A percentile compares a stretch with the other conserved stretches of the same genome.
These are phyloP conservation scores for Drosophila formosana DNA, from an alignment of 2,888 invertebrate species.

Conservation along the genomic window DNA sequence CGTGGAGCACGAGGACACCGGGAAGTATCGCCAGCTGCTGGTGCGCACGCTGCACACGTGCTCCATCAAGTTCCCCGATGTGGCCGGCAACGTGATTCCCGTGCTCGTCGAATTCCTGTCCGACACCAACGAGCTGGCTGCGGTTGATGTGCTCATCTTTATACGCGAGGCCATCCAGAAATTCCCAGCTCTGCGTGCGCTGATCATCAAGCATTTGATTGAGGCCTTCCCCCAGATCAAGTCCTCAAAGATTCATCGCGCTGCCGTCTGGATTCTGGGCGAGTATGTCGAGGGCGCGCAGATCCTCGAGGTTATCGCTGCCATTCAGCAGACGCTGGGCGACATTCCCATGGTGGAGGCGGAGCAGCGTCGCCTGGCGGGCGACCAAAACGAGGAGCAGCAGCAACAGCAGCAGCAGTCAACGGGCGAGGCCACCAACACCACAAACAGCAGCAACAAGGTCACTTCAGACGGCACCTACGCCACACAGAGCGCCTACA, in stretches of 20 bases:
- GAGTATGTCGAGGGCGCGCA: constrained; percentile 95
- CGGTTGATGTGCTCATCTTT: constrained; percentile 97
- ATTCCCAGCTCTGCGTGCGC: constrained; percentile 91
- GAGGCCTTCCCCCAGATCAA: constrained; percentile 95
- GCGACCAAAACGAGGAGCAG: constrained; percentile 88
- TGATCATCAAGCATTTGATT: constrained; percentile 91
- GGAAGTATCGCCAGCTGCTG: constrained; percentile 96
- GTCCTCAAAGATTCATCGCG: constrained; percentile 96
- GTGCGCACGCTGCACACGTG: constrained; percentile 97
- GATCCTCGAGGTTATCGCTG: constrained; percentile 92
- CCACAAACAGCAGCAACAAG: constrained; percentile 76
- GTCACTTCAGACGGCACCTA: constrained; percentile 99
- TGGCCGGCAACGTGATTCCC: constrained; percentile 96
- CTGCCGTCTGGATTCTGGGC: constrained; percentile 98
- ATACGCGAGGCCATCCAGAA: constrained; percentile 98
- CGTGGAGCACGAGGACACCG: constrained; percentile 97
- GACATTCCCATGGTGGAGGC: constrained; percentile 88
- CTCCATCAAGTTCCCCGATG: constrained; percentile 98
- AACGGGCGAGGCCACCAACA: constrained; percentile 26
- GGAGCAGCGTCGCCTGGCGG: constrained; percentile 90
- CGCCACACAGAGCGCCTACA: constrained; percentile 98
- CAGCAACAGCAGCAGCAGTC: constrained; percentile 53
- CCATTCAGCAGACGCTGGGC: constrained; percentile 91
- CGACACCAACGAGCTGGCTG: constrained; percentile 95
- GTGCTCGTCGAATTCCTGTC: constrained; percentile 97